These are phyloP conservation scores for Cephus rjabovi DNA, from an alignment of 2,888 invertebrate species.

Conservation along the genomic window DNA sequence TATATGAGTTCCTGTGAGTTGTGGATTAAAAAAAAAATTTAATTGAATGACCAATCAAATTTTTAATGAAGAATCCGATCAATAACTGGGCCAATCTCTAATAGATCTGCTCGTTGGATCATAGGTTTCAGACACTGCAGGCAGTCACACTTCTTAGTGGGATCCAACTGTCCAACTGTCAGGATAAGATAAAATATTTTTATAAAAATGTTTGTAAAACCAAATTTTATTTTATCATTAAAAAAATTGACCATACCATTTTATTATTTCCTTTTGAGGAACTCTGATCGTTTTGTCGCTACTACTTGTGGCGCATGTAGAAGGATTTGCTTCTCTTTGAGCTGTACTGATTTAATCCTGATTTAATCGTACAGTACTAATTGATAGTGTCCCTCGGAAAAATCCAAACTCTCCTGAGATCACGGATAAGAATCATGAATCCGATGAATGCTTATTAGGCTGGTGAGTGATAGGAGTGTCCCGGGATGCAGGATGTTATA, in stretches of 20 bases:
- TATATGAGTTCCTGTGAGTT: not conserved
- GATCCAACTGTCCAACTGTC: not conserved
- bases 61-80: no score
- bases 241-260: not conserved
- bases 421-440: not conserved
- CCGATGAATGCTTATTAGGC: not conserved
- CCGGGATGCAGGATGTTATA: not conserved
- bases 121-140: no score
- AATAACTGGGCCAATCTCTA: no score
- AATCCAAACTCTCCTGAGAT: not conserved
- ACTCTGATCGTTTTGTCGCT: not conserved
- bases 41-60: not conserved
- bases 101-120: no score
- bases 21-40: not conserved
- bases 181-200: not conserved
- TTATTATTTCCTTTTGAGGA: not conserved
- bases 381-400: not conserved
- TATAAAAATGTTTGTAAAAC: not conserved
- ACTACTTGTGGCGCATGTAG: not conserved
- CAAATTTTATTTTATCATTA: not conserved
- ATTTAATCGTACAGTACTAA: not conserved
- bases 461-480: not conserved
- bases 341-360: not conserved
- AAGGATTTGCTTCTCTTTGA: not conserved
- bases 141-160: no score